Evolutionary conservation across 1,140 invertebrate species (phyloP), one percentile per base, ranked within the genome.

Genomic region (Pteromalus puparum): DNA sequence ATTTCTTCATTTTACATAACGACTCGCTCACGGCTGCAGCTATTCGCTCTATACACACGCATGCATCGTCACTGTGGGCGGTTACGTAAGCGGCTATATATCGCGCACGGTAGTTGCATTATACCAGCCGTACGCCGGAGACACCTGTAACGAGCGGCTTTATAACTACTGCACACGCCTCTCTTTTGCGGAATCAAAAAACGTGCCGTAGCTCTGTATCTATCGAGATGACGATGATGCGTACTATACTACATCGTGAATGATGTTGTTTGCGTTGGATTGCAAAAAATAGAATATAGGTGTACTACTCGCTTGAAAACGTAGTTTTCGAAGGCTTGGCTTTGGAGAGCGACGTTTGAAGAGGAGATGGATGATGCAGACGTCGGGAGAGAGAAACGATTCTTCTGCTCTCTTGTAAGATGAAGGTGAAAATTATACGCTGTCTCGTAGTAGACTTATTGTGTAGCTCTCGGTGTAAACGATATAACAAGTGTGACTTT

Each of bases 131-230:
- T 42, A 7, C 38, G 9, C 10, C 53, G 21, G 53, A 61, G 53
- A 61, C 53, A 61, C 53, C 53, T 61, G 53, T 61, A 61, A 61
- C 53, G 53, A 61, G 53, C 53, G 53, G 53, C 53, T 61, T 61
- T 48, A 42, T 61, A n/a, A 61, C 53, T 18, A 15, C 18, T 61
- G 21, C 53, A 61, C 53, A 61, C 53, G 53, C 53, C 53, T 61
- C 53, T 61, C 53, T 21, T n/a, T 61, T 6, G 53, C 21, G 18
- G 18, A 61, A n/a, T 61, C 53, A 6, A 61, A 61, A 61, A 61
- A n/a, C 53, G 4, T n/a, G 6, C 42, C 42, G 42, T 12, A 42
- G 38, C 30, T 34, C 30, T 34, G 6, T 0, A 2, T 34, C 3
- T 34, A 34, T 42, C 6, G 38, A 10, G 38, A 42, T 42, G 38